Evolutionary conservation across 2,888 invertebrate species (phyloP).

Genomic region (Scaptomyza flava): DNA sequence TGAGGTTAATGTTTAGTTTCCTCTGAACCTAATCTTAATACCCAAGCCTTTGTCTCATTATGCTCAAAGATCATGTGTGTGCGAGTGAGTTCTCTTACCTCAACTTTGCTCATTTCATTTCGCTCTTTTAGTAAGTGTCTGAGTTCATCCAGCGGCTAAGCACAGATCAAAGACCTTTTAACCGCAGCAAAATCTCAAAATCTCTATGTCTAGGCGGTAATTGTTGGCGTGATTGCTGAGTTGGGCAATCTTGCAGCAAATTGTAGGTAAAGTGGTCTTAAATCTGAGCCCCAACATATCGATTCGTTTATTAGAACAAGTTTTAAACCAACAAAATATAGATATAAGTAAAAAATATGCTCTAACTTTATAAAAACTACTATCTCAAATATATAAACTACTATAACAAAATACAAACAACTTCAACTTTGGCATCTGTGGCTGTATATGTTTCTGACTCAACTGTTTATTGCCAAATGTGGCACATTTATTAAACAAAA

Average conservation of each 20-base stretch:
- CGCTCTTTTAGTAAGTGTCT: conserved; percentile 62
- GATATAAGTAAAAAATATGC: background rate
- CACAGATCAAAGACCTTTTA: conserved; percentile 75
- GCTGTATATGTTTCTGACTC: conserved; percentile 5
- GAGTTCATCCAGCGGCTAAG: conserved; percentile 73
- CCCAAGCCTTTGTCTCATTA: conserved; percentile 48
- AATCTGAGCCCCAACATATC: background rate
- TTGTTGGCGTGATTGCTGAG: conserved; percentile 31
- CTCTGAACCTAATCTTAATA: conserved; percentile 52
- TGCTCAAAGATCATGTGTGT: conserved; percentile 19
- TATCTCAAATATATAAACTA: background rate
- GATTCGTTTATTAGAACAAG: background rate
- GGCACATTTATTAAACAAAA: conserved; percentile 21
- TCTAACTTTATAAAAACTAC: background rate
- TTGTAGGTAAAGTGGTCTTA: background rate
- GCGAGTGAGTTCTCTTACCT: conserved; percentile 31
- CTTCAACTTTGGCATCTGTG: conserved; percentile 4
- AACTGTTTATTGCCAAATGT: conserved; percentile 39
- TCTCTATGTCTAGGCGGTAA: conserved; percentile 36
- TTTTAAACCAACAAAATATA: background rate
- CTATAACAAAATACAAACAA: background rate
- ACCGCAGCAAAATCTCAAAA: conserved; percentile 57
- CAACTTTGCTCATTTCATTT: conserved; percentile 24
- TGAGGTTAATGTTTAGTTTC: conserved; percentile 40
- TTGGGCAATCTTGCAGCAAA: conserved; percentile 49